Conservation (phyloP, 2,888 invertebrate genomes). For the Plebejus argus region DNA sequence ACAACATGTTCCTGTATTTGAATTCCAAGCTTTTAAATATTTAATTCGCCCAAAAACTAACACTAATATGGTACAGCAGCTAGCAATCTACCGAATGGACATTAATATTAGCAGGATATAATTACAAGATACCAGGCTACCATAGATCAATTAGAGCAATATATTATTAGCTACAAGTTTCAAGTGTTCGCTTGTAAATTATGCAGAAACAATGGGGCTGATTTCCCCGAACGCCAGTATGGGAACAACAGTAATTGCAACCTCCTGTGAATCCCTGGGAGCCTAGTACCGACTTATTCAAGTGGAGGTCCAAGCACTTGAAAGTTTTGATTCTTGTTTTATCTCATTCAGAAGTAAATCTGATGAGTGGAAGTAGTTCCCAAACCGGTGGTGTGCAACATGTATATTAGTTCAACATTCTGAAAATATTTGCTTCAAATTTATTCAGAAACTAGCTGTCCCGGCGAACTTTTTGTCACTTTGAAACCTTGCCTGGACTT, state of each 20-base stretch:
- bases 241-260: slow-evolving; percentile 38
- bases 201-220: slow-evolving; percentile 39
- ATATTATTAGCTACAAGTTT: slow-evolving; percentile 23
- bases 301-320: slow-evolving; percentile 12
- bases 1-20: too few relatives aligned
- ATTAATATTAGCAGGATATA: slow-evolving; percentile 14
- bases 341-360: background rate
- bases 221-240: slow-evolving; percentile 43
- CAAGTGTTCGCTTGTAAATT: slow-evolving; percentile 29
- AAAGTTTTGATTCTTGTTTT: slow-evolving; percentile 1
- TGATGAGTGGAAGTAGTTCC: too few relatives aligned
- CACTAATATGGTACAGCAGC: too few relatives aligned
- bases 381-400: too few relatives aligned
- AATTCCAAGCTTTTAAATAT: too few relatives aligned
- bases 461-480: too few relatives aligned
- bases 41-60: too few relatives aligned
- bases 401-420: too few relatives aligned
- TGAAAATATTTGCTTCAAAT: too few relatives aligned
- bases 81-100: background rate
- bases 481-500: too few relatives aligned
- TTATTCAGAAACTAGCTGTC: too few relatives aligned
- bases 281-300: slow-evolving; percentile 24
- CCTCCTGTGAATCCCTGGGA: slow-evolving; percentile 26
- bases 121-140: slow-evolving; percentile 23
- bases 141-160: slow-evolving; percentile 27